Conservation (phyloP, 2,888 invertebrate species). For the Zaprionus lineosus region DNA sequence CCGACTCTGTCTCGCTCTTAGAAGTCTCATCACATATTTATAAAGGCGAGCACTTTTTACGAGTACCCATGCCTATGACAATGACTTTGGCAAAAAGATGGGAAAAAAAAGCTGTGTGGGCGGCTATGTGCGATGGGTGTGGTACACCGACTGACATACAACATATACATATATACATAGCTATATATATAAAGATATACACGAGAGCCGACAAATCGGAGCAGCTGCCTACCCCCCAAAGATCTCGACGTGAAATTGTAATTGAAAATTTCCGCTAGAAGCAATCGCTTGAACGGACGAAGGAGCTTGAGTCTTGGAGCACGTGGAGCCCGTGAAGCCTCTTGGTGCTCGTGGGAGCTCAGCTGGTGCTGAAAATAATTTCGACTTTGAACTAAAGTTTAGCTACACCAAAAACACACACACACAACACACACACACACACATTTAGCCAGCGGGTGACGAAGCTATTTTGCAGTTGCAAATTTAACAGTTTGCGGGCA, state of each 20-base stretch:
- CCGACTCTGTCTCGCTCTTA: slow-evolving; percentile 4
- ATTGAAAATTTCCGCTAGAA: slow-evolving; percentile 44
- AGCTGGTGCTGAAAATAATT: slow-evolving; percentile 40
- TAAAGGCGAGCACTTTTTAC: slow-evolving; percentile 62
- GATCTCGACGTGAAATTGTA: slow-evolving; percentile 25
- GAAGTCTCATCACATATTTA: slow-evolving; percentile 65
- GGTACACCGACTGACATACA: slow-evolving; percentile 9
- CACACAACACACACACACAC: too few relatives aligned
- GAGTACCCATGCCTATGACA: slow-evolving; percentile 51
- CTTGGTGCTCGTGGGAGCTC: too few relatives aligned
- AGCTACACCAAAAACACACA: too few relatives aligned
- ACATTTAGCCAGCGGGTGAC: slow-evolving; percentile 28
- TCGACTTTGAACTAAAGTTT: slow-evolving; percentile 36
- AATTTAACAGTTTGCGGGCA: not conserved
- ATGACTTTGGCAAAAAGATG: slow-evolving; percentile 30
- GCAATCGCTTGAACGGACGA: slow-evolving; percentile 32
- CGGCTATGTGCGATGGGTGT: slow-evolving; percentile 4
- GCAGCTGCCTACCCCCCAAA: slow-evolving; percentile 20
- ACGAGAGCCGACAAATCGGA: not conserved
- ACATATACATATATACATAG: too few relatives aligned
- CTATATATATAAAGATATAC: too few relatives aligned
- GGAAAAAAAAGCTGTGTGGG: too few relatives aligned
- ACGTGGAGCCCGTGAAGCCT: too few relatives aligned
- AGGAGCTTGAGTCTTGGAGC: too few relatives aligned
- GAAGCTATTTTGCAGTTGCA: slow-evolving; percentile 28